Evolutionary conservation across 2,888 invertebrate species (phyloP), one percentile per base, ranked within the genome.

Genomic region (Trichopria drosophilae): DNA sequence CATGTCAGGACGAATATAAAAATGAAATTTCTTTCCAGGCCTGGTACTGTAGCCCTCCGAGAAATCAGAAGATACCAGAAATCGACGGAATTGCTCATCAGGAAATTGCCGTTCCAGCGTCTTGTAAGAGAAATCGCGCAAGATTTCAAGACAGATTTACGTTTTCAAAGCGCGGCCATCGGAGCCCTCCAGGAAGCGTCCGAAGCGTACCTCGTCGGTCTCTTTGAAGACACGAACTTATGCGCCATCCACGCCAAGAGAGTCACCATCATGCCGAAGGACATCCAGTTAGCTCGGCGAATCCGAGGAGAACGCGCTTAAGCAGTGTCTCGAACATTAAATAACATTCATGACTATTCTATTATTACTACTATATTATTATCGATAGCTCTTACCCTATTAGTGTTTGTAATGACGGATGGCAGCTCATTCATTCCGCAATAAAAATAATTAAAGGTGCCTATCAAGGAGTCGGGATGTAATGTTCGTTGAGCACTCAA

Each of bases 241-340:
- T 95, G 94, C 81, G 96, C 95, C 63, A 95, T 96, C 76, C 96
- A 96, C 72, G 96, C 95, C 67, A 95, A 95, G 46, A 57, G 68
- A 10, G 95, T 96, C 46, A 96, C 95, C 60, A 96, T 96, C 78
- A 96, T 95, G 95, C 95, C 96, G 67, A 96, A 95, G 80, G 95
- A 96, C 77, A 95, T 96, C 72, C 94, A 95, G 78, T 82, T 96
- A 77, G 95, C 95, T 54, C 87, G 94, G 77, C 87, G 95, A 82
- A 96, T 96, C 79, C 90, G 95, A 72, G 95, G 95, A 63, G 94
- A 94, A 80, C 87, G 94, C 77, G 91, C 91, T 82, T 92, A 91
- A 87, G 63, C 50, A 49, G 53, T 60, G 54, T 51, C 57, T n/a
- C n/a, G n/a, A n/a, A n/a, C n/a, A 58, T 62, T 55, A 59, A 63